Conservation (phyloP, 1,140 invertebrate species). For the Physella acuta region DNA sequence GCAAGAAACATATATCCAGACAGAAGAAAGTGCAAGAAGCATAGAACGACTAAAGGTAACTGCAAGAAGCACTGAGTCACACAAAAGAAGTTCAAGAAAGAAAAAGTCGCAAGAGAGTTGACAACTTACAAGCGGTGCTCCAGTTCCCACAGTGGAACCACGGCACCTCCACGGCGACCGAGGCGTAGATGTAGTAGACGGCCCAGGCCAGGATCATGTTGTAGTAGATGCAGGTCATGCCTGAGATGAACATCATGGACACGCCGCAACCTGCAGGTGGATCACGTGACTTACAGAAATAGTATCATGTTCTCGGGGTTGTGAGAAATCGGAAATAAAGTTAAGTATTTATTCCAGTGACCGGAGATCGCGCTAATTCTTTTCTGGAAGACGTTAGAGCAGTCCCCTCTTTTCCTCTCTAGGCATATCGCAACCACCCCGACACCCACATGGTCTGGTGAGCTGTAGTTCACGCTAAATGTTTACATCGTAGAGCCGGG, state of each 20-base stretch:
- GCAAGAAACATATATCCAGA: too few species aligned
- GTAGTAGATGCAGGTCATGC: slow-evolving; percentile 77
- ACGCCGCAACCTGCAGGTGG: slow-evolving; percentile 42
- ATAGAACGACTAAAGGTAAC: too few species aligned
- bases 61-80: too few species aligned
- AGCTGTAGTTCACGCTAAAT: too few species aligned
- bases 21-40: too few species aligned
- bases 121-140: slow-evolving; percentile 28
- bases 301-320: neutral
- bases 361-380: neutral
- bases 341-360: neutral
- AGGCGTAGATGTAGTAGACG: slow-evolving; percentile 79
- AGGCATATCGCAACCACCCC: neutral
- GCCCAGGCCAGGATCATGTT: slow-evolving; percentile 98
- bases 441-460: too few species aligned
- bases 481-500: too few species aligned
- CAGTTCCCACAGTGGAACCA: slow-evolving; percentile 79
- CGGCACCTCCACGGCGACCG: slow-evolving; percentile 68
- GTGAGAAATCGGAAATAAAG: neutral
- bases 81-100: too few species aligned
- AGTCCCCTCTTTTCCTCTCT: neutral
- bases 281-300: neutral
- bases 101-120: too few species aligned
- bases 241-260: slow-evolving; percentile 48
- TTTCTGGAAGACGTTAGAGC: neutral